Conservation (phyloP, 2,888 invertebrate species). For the Agriotes lineatus region DNA sequence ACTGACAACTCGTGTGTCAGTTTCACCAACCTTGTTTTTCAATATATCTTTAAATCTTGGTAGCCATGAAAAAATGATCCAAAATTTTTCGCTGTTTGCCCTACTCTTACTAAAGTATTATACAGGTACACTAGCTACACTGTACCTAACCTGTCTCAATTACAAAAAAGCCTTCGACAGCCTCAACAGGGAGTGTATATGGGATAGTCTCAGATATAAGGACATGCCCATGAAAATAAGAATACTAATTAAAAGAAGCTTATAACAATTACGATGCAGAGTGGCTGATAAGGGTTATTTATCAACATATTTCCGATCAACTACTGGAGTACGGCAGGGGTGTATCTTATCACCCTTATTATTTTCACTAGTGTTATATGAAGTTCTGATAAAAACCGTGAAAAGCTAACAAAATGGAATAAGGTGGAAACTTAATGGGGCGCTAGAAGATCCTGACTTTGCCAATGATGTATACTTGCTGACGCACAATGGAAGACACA, state of each 20-base stretch:
- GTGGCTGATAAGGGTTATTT: background rate
- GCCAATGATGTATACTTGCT: background rate
- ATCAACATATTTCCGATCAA: background rate
- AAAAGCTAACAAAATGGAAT: background rate
- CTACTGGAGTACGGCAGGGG: background rate
- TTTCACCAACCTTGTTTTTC: too few species aligned
- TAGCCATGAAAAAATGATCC: too few species aligned
- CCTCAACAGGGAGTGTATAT: background rate
- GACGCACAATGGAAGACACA: background rate
- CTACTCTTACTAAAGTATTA: too few species aligned
- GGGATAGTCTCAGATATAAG: background rate
- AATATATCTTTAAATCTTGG: too few species aligned
- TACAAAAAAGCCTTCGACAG: background rate
- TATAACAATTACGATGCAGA: background rate
- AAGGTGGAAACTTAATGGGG: background rate
- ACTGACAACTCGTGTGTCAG: too few species aligned
- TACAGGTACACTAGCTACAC: too few species aligned
- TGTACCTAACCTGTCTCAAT: background rate
- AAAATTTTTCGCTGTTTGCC: too few species aligned
- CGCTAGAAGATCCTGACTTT: background rate
- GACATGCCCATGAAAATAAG: background rate
- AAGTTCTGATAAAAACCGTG: background rate
- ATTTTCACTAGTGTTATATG: background rate
- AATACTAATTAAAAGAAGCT: too few species aligned
- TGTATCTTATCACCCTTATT: background rate